These are phyloP conservation scores for Pachymerium ferrugineum DNA, from an alignment of 2,888 invertebrate genomes.

Conservation along the genomic window DNA sequence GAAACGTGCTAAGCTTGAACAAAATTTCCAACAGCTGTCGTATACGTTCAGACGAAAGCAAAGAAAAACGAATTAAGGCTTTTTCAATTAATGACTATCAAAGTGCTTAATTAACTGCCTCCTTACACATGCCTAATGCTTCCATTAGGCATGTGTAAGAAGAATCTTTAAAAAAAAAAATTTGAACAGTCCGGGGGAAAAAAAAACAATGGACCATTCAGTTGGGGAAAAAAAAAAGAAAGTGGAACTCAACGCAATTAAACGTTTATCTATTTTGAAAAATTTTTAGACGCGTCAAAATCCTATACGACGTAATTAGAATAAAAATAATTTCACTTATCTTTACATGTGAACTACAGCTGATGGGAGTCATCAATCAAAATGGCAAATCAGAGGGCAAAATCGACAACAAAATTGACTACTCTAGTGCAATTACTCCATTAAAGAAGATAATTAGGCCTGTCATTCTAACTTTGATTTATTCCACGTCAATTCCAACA, in stretches of 20 bases:
- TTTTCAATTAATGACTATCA: conserved; percentile 14
- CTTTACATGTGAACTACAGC: background rate
- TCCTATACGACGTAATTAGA: no score
- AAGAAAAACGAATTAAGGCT: background rate
- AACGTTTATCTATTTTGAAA: no score
- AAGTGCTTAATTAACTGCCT: conserved; percentile 2
- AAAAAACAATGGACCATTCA: background rate
- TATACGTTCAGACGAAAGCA: background rate
- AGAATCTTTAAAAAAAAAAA: background rate
- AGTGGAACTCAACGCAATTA: no score
- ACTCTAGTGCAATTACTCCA: conserved; percentile 1
- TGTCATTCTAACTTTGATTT: conserved; percentile 10
- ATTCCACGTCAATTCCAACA: background rate
- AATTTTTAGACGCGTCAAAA: no score
- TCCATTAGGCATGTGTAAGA: no score
- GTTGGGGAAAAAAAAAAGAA: background rate
- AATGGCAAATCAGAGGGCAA: background rate
- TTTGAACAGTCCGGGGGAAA: background rate
- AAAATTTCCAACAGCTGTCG: conserved; percentile 12
- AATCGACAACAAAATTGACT: conserved; percentile 15
- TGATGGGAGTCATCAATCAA: background rate
- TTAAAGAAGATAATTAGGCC: conserved; percentile 18
- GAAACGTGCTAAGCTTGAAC: background rate
- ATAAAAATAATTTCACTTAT: background rate
- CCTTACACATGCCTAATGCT: background rate